These are phyloP conservation scores for Petrocephalus schoutedeni DNA, from an alignment of 2,797 vertebrate species.

Conservation along the genomic window DNA sequence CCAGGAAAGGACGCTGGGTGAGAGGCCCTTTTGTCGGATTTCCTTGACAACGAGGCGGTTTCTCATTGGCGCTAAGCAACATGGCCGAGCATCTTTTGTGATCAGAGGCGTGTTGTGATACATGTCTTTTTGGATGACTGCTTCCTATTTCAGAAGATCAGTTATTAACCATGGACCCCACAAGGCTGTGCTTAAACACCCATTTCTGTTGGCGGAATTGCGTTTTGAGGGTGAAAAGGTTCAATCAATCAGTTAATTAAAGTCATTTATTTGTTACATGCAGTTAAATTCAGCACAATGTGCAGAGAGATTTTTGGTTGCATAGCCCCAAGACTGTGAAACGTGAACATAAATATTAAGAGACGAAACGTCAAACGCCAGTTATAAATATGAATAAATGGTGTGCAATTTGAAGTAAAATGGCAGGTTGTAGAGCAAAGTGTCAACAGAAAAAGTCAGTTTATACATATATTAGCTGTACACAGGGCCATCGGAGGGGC, in stretches of 20 bases:
- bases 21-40: constrained; percentile 22
- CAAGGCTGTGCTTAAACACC: neutral
- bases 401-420: neutral
- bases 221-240: constrained; percentile 5
- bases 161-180: neutral
- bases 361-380: neutral
- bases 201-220: constrained; percentile 10
- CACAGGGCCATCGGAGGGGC: neutral
- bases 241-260: neutral
- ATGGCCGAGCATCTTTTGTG: constrained; percentile 23
- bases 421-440: neutral
- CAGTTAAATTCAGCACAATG: neutral
- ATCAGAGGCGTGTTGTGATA: constrained; percentile 19
- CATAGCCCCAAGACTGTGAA: neutral
- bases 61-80: constrained; percentile 28
- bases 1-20: constrained; percentile 5
- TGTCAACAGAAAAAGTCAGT: neutral
- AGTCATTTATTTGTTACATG: neutral
- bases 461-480: constrained; percentile 16
- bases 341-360: neutral
- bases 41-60: constrained; percentile 28
- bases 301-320: neutral
- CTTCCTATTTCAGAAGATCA: constrained; percentile 5
- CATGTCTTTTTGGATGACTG: constrained; percentile 20
- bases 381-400: neutral